Evolutionary conservation across 2,797 vertebrate genomes (phyloP), one percentile per base, ranked within the genome.

Genomic region (Zalophus californianus): DNA sequence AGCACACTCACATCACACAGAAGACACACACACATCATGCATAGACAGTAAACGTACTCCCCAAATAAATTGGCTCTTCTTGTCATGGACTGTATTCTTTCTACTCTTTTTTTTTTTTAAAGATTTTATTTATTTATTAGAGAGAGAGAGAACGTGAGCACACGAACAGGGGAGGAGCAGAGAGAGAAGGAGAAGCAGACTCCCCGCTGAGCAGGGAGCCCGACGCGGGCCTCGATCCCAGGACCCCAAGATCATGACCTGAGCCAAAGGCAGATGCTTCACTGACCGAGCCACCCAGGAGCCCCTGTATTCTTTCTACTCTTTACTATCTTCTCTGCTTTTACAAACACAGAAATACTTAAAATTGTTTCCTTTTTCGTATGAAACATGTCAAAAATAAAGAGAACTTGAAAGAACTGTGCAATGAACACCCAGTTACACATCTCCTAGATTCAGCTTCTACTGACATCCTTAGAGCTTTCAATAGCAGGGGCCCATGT

Each of bases 151-250:
- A 64, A n/a, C 6, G 32, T n/a, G 62, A 32, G 7, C 29, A n/a
- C 15, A n/a, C 3, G 7, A 32, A 64, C 2, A 15, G 32, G 29
- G 62, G 29, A 32, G 27, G 29, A n/a, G 18, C n/a, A 68, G 66
- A 68, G n/a, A 16, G 15, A 68, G n/a, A 68, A 16, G 18, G 66
- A 35, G n/a, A 68, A 68, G 66, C 66, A 68, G n/a, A 3, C n/a
- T 68, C n/a, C 18, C 3, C 18, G 1, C 21, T 8, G 8, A 58
- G 60, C 60, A 62, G 60, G 60, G 60, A 62, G 60, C 66, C n/a
- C 2, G n/a, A 35, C 5, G 4, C 8, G 9, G n/a, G n/a, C 8
- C n/a, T 35, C 4, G 1, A 11, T 68, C 8, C 66, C 18, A 11
- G 66, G n/a, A 35, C 16, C 18, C n/a, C 2, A 4, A 35, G 66